Evolutionary conservation across 2,797 vertebrate genomes (phyloP).

Genomic region (Sardinella longiceps): DNA sequence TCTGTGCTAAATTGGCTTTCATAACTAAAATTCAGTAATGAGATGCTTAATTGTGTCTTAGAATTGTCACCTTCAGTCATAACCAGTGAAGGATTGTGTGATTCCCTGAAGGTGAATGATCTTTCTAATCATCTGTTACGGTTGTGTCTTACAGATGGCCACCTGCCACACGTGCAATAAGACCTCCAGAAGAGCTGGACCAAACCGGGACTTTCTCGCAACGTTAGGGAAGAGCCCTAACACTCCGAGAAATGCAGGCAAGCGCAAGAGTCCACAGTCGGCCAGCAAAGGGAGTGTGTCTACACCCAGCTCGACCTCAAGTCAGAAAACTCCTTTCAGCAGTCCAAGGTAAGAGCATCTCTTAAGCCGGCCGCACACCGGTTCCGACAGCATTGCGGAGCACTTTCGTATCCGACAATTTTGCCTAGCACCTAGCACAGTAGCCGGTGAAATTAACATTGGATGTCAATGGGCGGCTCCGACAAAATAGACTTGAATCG

Average conservation of each 20-base stretch:
- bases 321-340: slow-evolving; percentile 66
- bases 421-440: too few species aligned
- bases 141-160: slow-evolving; percentile 79
- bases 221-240: slow-evolving; percentile 60
- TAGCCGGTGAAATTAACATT: too few species aligned
- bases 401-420: too few species aligned
- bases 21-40: neutral
- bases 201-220: slow-evolving; percentile 78
- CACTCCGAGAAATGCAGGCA: slow-evolving; percentile 68
- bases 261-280: slow-evolving; percentile 67
- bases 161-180: slow-evolving; percentile 90
- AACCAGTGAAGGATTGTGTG: neutral
- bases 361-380: too few species aligned
- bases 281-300: slow-evolving; percentile 48
- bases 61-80: neutral
- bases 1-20: neutral
- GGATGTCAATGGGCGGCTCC: too few species aligned
- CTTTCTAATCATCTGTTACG: slow-evolving; percentile 46
- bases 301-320: slow-evolving; percentile 62
- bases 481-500: too few species aligned
- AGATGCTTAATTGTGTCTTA: neutral
- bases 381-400: too few species aligned
- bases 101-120: neutral
- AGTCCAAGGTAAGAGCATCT: slow-evolving; percentile 70
- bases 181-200: slow-evolving; percentile 80